Conservation (phyloP, 2,113 vertebrate genomes). For the Turnix velox region DNA sequence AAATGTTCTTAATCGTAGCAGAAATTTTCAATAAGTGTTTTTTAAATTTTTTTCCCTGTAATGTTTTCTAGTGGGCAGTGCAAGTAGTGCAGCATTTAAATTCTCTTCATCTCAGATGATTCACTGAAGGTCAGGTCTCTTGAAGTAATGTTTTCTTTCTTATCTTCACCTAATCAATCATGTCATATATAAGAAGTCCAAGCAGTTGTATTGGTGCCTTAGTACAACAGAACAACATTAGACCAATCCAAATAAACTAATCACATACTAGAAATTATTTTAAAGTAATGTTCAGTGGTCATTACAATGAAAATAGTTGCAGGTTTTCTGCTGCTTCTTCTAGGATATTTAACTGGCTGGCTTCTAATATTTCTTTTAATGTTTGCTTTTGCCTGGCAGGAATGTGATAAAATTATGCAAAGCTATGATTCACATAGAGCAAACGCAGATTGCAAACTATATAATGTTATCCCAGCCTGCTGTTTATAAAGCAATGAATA, state of each 20-base stretch:
- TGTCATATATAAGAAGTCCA: not conserved
- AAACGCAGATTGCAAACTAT: constrained; percentile 66
- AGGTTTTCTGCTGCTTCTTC: not conserved
- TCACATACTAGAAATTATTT: constrained; percentile 26
- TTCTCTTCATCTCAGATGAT: constrained; percentile 21
- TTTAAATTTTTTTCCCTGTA: not conserved
- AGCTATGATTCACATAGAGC: constrained; percentile 61
- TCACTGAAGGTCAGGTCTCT: constrained; percentile 43
- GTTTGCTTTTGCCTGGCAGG: constrained; percentile 62
- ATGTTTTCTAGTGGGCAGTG: not conserved
- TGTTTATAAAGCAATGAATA: constrained; percentile 63
- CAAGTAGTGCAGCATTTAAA: constrained; percentile 31
- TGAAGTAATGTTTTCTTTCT: constrained; percentile 46
- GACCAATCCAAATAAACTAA: constrained; percentile 19
- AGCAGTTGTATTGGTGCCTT: not conserved
- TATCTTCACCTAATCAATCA: constrained; percentile 51
- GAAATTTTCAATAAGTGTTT: not conserved
- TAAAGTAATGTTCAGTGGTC: not conserved
- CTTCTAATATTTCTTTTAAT: constrained; percentile 61
- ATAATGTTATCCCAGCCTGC: constrained; percentile 48
- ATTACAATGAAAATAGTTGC: not conserved
- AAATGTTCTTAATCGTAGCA: constrained; percentile 8
- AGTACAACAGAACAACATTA: not conserved
- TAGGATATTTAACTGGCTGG: constrained; percentile 39
- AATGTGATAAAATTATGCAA: constrained; percentile 67